Percentiles rank a stretch among this genome's conserved stretches.
phyloP scores from a whole-genome alignment of 2,888 invertebrate genomes.

The Glaucopsyche alexis region DNA sequence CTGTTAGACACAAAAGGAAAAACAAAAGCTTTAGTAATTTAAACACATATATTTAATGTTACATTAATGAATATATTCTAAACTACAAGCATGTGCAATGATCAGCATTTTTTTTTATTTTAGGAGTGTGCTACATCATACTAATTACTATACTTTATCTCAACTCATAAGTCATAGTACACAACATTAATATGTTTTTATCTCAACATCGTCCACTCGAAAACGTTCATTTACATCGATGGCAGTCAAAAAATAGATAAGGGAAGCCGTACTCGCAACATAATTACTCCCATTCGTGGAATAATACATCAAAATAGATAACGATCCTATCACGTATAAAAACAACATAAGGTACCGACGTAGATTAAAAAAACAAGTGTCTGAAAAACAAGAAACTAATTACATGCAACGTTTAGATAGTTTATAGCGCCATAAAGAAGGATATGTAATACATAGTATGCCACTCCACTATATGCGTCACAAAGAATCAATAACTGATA shows the following conservation, averaged over 20 bases:
- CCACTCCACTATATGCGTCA: slow-evolving; percentile 26
- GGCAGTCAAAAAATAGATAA: slow-evolving; percentile 58
- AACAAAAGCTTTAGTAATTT: not conserved
- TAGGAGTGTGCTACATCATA: not conserved
- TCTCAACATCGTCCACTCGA: slow-evolving; percentile 62
- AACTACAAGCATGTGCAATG: slow-evolving; percentile 12
- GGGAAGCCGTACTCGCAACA: slow-evolving; percentile 50
- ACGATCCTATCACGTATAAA: slow-evolving; percentile 36
- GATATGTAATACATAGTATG: slow-evolving; percentile 33
- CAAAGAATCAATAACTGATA: slow-evolving; percentile 25
- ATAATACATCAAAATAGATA: slow-evolving; percentile 59
- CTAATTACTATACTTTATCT: slow-evolving; percentile 1
- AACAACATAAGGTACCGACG: slow-evolving; percentile 33
- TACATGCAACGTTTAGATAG: slow-evolving; percentile 22
- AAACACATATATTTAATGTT: slow-evolving; percentile 15
- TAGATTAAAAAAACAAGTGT: slow-evolving; percentile 31
- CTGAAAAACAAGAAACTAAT: slow-evolving; percentile 26
- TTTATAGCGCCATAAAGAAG: slow-evolving; percentile 28
- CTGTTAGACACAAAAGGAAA: not conserved
- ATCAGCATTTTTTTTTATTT: not conserved
- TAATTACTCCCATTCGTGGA: slow-evolving; percentile 63
- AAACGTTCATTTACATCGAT: slow-evolving; percentile 60
- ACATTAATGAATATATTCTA: not conserved
- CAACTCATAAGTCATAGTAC: not conserved
- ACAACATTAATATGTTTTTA: slow-evolving; percentile 63